Evolutionary conservation across 2,888 invertebrate species (phyloP).

Genomic region (Agrenia bidenticulata): DNA sequence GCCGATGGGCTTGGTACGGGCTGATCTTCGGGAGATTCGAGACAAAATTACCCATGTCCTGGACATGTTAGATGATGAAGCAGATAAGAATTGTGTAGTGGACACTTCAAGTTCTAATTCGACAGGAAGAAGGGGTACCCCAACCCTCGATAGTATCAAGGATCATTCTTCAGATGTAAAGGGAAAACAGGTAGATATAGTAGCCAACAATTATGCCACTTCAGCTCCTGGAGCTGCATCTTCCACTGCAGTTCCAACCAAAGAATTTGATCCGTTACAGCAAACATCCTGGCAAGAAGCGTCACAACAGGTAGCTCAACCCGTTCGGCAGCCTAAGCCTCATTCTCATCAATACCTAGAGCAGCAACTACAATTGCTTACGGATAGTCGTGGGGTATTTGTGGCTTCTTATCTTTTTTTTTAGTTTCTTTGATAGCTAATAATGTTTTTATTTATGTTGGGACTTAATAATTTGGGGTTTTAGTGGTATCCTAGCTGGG

Average conservation of each 20-base stretch:
- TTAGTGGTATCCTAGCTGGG: too few species aligned
- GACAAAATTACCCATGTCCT: slow-evolving; percentile 64
- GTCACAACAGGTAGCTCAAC: background rate
- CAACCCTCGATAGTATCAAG: background rate
- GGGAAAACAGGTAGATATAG: slow-evolving; percentile 1
- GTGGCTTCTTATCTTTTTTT: background rate
- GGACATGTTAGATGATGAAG: slow-evolving; percentile 60
- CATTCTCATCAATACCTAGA: background rate
- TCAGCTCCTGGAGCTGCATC: background rate
- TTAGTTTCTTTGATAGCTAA: background rate
- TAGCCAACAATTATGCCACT: background rate
- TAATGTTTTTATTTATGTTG: too few species aligned
- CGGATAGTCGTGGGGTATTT: slow-evolving; percentile 10
- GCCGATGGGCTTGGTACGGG: slow-evolving; percentile 55
- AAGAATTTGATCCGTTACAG: slow-evolving; percentile 27
- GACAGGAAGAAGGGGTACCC: background rate
- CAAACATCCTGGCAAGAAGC: background rate
- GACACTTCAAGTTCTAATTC: background rate
- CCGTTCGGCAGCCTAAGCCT: slow-evolving; percentile 1
- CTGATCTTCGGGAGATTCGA: slow-evolving; percentile 61
- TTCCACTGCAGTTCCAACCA: slow-evolving; percentile 7
- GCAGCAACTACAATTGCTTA: slow-evolving; percentile 8
- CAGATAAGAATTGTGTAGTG: slow-evolving; percentile 51
- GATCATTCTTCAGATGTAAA: background rate
- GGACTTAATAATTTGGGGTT: too few species aligned